Evolutionary conservation across 2,888 invertebrate species (phyloP).

Genomic region (Epirrita christyi): DNA sequence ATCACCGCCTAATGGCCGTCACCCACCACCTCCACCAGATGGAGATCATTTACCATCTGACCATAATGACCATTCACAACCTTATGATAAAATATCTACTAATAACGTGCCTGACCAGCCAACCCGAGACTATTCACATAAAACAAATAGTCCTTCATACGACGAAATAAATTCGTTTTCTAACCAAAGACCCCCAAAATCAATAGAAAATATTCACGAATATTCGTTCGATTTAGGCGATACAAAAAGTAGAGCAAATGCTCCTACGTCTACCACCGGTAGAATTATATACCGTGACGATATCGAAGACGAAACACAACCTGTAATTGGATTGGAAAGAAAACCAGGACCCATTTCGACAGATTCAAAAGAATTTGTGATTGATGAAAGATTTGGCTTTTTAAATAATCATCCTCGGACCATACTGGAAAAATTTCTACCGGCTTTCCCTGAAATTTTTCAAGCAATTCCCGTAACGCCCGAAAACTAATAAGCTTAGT

Average conservation of each 20-base stretch:
- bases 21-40: neutral
- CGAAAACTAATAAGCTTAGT: slow-evolving; percentile 13
- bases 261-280: too few relatives aligned
- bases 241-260: too few relatives aligned
- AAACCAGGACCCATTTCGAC: slow-evolving; percentile 9
- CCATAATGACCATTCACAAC: neutral
- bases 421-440: neutral
- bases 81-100: neutral
- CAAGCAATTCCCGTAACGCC: slow-evolving; percentile 53
- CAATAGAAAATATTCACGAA: slow-evolving; percentile 9
- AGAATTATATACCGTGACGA: too few relatives aligned
- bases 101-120: neutral
- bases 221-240: neutral
- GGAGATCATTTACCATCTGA: neutral
- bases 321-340: slow-evolving; percentile 7
- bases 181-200: slow-evolving; percentile 14
- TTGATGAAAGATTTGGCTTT: slow-evolving; percentile 36
- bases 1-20: neutral
- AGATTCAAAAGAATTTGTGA: slow-evolving; percentile 17
- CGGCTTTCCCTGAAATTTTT: slow-evolving; percentile 34
- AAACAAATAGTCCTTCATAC: slow-evolving; percentile 9
- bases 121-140: neutral
- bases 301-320: neutral
- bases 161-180: slow-evolving; percentile 10
- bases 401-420: slow-evolving; percentile 2